Base-by-base conservation (phyloP, 2,113 vertebrate species). In the Macheiramphus alcinus region DNA sequence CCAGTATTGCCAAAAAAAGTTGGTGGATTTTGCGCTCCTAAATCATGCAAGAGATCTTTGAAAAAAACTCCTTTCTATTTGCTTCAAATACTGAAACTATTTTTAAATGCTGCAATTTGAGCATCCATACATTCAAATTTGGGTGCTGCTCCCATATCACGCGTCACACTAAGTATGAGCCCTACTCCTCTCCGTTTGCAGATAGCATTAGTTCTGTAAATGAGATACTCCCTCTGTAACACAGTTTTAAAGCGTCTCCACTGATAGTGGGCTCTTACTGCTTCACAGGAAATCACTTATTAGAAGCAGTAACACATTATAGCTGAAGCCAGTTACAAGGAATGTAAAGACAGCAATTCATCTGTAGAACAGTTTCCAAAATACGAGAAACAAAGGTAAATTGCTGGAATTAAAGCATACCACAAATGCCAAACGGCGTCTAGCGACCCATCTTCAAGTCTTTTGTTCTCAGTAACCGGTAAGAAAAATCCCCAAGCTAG, bases 71-170 rank as follows among this genome's bases (percentile, higher is more conserved):
- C 9, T 17, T n/a, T 32, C 14, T 17, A 61, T 87, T 80, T 67
- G 15, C 27, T 93, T 62, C 50, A 92, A 72, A 50, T 27, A 53
- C 17, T 31, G 26, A 61, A 92, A 66, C 10, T 0, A 93, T 88
- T 93, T 94, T 93, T 74, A 92, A 73, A 45, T 17, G n/a, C 26
- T 94, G 88, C 86, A 92, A 92, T 63, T 66, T 78, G 82, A 93
- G 80, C 85, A 79, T 59, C 66, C 66, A 40, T 29, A n/a, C 27
- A 38, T 42, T 61, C 19, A 5, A 38, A n/a, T 40, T 31, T 40
- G 85, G 45, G 52, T 50, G 85, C 80, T 80, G 72, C 75, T 92
- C 72, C 81, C 34, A 1, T 73, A 83, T 93, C 88, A 14, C 8
- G 72, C 88, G 86, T 42, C 87, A 93, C 22, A 10, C 12, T 2